Evolutionary conservation across 2,888 invertebrate genomes (phyloP).

Genomic region (Acronicta psi): DNA sequence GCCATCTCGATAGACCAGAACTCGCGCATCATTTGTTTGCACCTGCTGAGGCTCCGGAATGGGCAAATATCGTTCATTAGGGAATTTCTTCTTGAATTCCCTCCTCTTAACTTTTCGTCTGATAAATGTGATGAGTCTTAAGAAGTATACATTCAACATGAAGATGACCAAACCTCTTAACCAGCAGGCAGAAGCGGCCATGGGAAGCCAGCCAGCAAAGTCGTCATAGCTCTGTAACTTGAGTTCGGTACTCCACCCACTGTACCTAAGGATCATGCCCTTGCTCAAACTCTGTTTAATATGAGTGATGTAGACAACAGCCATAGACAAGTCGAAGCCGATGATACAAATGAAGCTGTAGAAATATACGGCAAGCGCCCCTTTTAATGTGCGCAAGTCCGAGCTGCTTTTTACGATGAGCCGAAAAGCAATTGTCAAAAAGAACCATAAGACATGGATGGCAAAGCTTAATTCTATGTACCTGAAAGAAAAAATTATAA

Average conservation of each 20-base stretch:
- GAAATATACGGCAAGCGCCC: slow-evolving; percentile 61
- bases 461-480: slow-evolving; percentile 67
- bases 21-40: slow-evolving; percentile 29
- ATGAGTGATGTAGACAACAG: slow-evolving; percentile 74
- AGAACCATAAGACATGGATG: slow-evolving; percentile 71
- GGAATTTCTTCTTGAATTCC: slow-evolving; percentile 61
- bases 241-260: slow-evolving; percentile 76
- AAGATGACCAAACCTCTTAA: slow-evolving; percentile 70
- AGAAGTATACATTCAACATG: slow-evolving; percentile 70
- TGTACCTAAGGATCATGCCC: slow-evolving; percentile 76
- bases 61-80: slow-evolving; percentile 56
- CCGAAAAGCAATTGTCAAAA: slow-evolving; percentile 60
- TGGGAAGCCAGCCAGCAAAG: slow-evolving; percentile 80
- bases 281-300: slow-evolving; percentile 78
- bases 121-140: slow-evolving; percentile 59
- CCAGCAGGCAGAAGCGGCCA: slow-evolving; percentile 73
- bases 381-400: slow-evolving; percentile 54
- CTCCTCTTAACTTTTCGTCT: slow-evolving; percentile 61
- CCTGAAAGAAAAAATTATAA: slow-evolving; percentile 55
- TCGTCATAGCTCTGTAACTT: slow-evolving; percentile 64
- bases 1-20: slow-evolving; percentile 68
- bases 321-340: slow-evolving; percentile 78
- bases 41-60: slow-evolving; percentile 68
- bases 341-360: slow-evolving; percentile 61
- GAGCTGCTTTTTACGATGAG: slow-evolving; percentile 48